Base-by-base conservation (phyloP, 2,797 vertebrate genomes). In the Mus spretus region DNA sequence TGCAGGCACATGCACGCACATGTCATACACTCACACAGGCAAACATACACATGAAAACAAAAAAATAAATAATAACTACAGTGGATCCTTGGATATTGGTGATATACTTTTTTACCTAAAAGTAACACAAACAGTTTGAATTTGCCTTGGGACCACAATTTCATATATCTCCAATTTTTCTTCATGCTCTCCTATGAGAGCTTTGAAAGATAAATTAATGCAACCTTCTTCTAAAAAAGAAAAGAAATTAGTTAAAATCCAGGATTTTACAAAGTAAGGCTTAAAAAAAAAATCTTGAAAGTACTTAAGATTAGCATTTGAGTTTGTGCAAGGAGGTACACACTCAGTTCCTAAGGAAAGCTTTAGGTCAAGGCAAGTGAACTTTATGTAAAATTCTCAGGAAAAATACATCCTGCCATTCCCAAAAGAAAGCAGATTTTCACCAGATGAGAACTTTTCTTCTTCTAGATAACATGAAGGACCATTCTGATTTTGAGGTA, bases 191-290 rank as follows among this genome's bases (percentile, higher is more conserved):
- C 79, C 17, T n/a, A 65, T 37, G 17, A 87, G 13, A 17, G 19
- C 24, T 79, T 70, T 88, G 37, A 37, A 80, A 67, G 44, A 80
- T 20, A 72, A 75, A 84, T 61, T 74, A 61, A 50, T 26, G 70
- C 19, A 5, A 59, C 28, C 28, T 81, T 90, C 53, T 50, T 50
- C 50, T 50, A 50, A 11, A 50, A 50, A 91, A 53, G 31, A 91
- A 83, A 37, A 12, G n/a, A 95, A 88, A 28, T 22, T 84, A 61
- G 83, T 15, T 47, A 37, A 14, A 91, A 31, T 6, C 31, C 31
- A 86, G 37, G 22, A 34, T 55, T 74, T 70, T 44, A 80, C 81
- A 92, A 95, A 74, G 37, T 59, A 65, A 96, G 7, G 59, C 7
- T 9, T 44, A 24, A 57, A 91, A 91, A 91, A 57, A 80, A 67